Evolutionary conservation across 2,797 vertebrate species (phyloP), one percentile per base, ranked within the genome.

Genomic region (Agapornis canus): DNA sequence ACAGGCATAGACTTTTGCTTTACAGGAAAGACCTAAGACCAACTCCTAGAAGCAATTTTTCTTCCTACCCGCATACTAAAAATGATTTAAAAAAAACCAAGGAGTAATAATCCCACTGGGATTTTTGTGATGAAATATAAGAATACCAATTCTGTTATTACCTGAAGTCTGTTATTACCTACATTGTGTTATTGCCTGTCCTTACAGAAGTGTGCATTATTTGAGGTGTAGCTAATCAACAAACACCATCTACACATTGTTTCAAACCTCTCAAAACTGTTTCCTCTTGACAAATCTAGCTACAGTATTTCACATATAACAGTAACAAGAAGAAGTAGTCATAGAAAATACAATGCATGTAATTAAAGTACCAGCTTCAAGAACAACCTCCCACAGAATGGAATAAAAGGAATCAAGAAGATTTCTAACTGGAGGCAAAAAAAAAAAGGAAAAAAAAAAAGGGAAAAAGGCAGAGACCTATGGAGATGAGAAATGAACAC

Each of bases 351-450:
- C 21, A 83, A 11, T 40, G 18, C 18, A 11, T 26, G 27, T 48
- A 79, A 56, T 82, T 70, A 22, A 68, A 78, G 39, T 26, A 64
- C 13, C 81, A 25, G 13, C 19, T 84, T 76, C 51, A 64, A 78
- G 51, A 77, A 77, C 25, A 72, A 35, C 11, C 20, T 65, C 10
- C 31, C 51, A 47, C 40, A 61, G 51, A 91, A 69, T 2, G 6
- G 25, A 94, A 78, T 9, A 89, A n/a, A 73, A 90, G 19, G 35
- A 75, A 73, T 27, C 32, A 60, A 63, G 43, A 75, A 52, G 29
- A 80, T 68, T 88, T 95, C 63, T 89, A 92, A 78, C 84, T 93
- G 71, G 82, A 94, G 52, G 22, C 11, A 76, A 73, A 64, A 48
- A 39, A 39, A 39, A 39, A 13, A 21, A 15, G 11, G 5, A 11